phyloP scores from a whole-genome alignment of 2,888 invertebrate genomes.

The Fragum sueziense region DNA sequence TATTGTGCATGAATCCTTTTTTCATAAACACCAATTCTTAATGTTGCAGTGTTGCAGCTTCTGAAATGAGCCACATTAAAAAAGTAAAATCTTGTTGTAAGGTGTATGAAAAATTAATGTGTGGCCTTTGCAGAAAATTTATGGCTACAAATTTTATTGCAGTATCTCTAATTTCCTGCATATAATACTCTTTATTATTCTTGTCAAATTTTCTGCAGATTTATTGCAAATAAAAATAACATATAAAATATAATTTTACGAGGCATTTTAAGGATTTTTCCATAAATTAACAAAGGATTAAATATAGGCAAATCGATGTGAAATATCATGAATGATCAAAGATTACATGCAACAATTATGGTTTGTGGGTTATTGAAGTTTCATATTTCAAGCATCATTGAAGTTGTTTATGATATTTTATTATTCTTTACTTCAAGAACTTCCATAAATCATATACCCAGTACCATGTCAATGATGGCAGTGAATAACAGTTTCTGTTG shows the following conservation, averaged over 20 bases:
- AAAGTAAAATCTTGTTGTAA: too few species aligned
- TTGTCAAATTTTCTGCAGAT: slow-evolving; percentile 50
- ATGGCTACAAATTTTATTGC: slow-evolving; percentile 30
- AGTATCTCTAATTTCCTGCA: slow-evolving; percentile 34
- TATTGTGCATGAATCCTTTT: too few species aligned
- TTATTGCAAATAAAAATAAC: slow-evolving; percentile 50
- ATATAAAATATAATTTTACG: slow-evolving; percentile 52
- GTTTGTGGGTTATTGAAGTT: slow-evolving; percentile 14
- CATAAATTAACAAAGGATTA: slow-evolving; percentile 53
- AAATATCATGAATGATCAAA: slow-evolving; percentile 11
- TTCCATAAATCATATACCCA: too few species aligned
- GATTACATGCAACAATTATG: slow-evolving; percentile 8
- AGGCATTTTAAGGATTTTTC: slow-evolving; percentile 30
- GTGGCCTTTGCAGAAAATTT: slow-evolving; percentile 34
- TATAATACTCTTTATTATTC: slow-evolving; percentile 38
- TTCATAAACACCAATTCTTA: too few species aligned
- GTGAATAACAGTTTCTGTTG: too few species aligned
- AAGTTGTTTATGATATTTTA: slow-evolving; percentile 11
- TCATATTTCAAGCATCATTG: slow-evolving; percentile 23
- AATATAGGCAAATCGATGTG: slow-evolving; percentile 9
- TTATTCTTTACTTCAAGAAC: slow-evolving; percentile 3
- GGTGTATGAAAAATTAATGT: slow-evolving; percentile 32
- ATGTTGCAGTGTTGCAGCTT: too few species aligned
- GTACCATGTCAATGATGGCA: too few species aligned
- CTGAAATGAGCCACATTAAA: too few species aligned